Percentiles rank a stretch among this genome's conserved stretches.
Conservation (phyloP, 2,888 invertebrate genomes). For the Parthenolecanium corni region DNA sequence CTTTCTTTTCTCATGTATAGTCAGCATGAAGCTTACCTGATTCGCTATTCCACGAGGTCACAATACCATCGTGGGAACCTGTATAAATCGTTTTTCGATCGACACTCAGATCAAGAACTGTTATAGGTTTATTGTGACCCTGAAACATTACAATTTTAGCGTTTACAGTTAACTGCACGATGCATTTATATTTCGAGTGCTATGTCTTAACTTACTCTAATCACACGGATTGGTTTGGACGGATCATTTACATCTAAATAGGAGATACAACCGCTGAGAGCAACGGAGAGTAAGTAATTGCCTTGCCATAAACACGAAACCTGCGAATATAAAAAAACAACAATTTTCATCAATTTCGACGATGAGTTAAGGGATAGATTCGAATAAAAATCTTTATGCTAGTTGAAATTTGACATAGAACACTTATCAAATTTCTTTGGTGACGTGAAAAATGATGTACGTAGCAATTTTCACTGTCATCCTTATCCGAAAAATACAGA, state of each 20-base stretch:
- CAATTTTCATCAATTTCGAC: constrained; percentile 3
- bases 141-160: constrained; percentile 36
- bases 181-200: constrained; percentile 1
- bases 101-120: constrained; percentile 66
- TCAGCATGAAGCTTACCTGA: constrained; percentile 40
- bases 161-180: too few species aligned
- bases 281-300: constrained; percentile 73
- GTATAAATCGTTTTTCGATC: constrained; percentile 71
- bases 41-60: constrained; percentile 70
- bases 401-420: too few species aligned
- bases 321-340: constrained; percentile 41
- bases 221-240: constrained; percentile 58
- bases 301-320: constrained; percentile 96
- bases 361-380: background rate
- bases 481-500: too few species aligned
- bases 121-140: constrained; percentile 97
- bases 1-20: background rate
- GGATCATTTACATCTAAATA: constrained; percentile 83
- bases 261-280: constrained; percentile 89
- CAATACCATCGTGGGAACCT: constrained; percentile 84
- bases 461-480: too few species aligned
- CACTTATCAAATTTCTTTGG: too few species aligned
- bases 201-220: constrained; percentile 49
- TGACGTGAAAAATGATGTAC: too few species aligned
- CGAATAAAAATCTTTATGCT: too few species aligned